A percentile compares a stretch with the other conserved stretches of the same genome.
Evolutionary conservation across 2,113 vertebrate species (phyloP).

Genomic region (Callionymus lyra): DNA sequence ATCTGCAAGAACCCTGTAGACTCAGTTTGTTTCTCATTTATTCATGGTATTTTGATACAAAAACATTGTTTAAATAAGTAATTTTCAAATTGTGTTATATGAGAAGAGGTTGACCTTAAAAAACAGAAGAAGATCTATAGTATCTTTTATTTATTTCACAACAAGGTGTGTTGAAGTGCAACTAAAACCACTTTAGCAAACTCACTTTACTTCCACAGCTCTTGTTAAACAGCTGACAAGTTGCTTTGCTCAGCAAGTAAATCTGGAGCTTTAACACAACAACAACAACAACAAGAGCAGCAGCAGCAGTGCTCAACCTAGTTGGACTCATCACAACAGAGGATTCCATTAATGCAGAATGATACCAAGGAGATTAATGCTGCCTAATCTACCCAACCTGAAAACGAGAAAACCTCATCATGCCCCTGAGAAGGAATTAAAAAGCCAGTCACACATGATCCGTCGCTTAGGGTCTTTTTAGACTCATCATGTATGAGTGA

Average conservation of each 20-base stretch:
- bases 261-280: neutral
- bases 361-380: slow-evolving; percentile 57
- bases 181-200: too few relatives aligned
- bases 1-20: too few relatives aligned
- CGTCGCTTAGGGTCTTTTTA: slow-evolving; percentile 9
- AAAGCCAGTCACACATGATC: slow-evolving; percentile 31
- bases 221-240: too few relatives aligned
- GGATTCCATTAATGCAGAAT: slow-evolving; percentile 51
- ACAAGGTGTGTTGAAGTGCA: too few relatives aligned
- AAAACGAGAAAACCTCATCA: slow-evolving; percentile 42
- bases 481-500: slow-evolving; percentile 29
- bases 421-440: slow-evolving; percentile 31
- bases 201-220: too few relatives aligned
- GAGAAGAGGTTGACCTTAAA: too few relatives aligned
- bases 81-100: too few relatives aligned
- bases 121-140: too few relatives aligned
- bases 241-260: neutral
- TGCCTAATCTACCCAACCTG: slow-evolving; percentile 49
- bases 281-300: slow-evolving; percentile 31
- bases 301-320: slow-evolving; percentile 11
- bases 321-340: slow-evolving; percentile 42
- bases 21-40: too few relatives aligned
- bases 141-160: too few relatives aligned
- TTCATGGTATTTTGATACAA: too few relatives aligned
- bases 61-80: too few relatives aligned